Conservation (phyloP, 2,797 vertebrate species). For the Gallinago stenura region DNA sequence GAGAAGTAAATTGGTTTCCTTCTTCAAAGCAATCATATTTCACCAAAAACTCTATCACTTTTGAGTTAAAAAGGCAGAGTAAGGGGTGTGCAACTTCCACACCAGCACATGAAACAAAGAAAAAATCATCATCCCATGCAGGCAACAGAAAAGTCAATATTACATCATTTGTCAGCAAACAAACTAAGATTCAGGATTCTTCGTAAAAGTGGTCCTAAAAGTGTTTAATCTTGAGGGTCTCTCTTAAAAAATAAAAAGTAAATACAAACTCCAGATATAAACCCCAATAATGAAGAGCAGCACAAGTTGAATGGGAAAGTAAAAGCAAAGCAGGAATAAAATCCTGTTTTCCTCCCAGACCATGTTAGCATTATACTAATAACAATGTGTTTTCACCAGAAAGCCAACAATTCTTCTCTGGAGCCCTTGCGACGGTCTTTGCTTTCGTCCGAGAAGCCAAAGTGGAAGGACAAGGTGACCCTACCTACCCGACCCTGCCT, state of each 20-base stretch:
- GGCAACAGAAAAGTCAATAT: neutral
- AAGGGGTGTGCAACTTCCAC: neutral
- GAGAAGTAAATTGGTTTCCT: neutral
- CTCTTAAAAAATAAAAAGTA: neutral
- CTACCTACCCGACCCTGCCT: neutral
- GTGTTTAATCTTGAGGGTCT: neutral
- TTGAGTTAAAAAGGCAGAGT: neutral
- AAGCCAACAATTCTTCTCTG: neutral
- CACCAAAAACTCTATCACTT: rapidly evolving
- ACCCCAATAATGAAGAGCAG: neutral
- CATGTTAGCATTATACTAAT: neutral
- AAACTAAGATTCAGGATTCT: neutral
- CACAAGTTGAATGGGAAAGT: rapidly evolving
- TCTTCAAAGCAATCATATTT: neutral
- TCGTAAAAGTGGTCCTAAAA: neutral
- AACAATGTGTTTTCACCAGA: neutral
- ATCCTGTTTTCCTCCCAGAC: neutral
- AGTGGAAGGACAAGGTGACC: rapidly evolving
- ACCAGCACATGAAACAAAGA: neutral
- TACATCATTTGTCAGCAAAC: neutral
- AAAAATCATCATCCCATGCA: neutral
- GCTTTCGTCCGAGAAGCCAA: rapidly evolving
- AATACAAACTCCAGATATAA: neutral
- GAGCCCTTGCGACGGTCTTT: neutral
- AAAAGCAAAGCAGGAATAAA: neutral